These are phyloP conservation scores for Anorthoa munda DNA, from an alignment of 2,888 invertebrate genomes.

Conservation along the genomic window DNA sequence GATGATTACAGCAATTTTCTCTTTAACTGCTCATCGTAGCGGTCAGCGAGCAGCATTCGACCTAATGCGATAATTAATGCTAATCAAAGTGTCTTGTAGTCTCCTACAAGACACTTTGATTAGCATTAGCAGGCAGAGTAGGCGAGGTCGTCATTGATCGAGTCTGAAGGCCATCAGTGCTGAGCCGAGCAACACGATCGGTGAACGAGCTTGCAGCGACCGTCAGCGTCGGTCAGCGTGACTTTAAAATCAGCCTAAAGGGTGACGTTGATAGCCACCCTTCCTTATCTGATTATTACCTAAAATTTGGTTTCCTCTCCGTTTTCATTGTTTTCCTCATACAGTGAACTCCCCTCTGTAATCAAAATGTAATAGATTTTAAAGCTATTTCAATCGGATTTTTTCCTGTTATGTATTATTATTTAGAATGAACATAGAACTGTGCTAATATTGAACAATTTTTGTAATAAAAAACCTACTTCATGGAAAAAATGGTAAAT, in stretches of 20 bases:
- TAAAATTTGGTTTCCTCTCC: neutral
- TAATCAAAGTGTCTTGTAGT: conserved; percentile 25
- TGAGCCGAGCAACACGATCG: too few species aligned
- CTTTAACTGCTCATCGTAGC: conserved; percentile 25
- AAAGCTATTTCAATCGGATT: conserved; percentile 3
- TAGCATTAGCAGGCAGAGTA: too few species aligned
- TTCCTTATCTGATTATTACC: conserved; percentile 26
- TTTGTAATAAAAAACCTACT: too few species aligned
- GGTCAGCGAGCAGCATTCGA: conserved; percentile 27
- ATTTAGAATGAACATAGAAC: neutral
- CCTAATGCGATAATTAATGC: conserved; percentile 37
- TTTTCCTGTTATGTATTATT: neutral
- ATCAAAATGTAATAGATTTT: conserved; percentile 35
- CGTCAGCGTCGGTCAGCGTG: too few species aligned
- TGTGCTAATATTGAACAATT: neutral
- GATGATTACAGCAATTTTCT: conserved; percentile 40
- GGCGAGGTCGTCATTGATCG: too few species aligned
- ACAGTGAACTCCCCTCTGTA: neutral
- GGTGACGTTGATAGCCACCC: neutral
- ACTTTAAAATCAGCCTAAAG: neutral
- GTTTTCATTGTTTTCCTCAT: conserved; percentile 34
- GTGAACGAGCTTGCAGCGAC: too few species aligned
- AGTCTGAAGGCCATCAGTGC: too few species aligned
- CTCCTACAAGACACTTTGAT: too few species aligned
- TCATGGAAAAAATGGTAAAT: neutral